These are phyloP conservation scores for Coremacera marginata DNA, from an alignment of 2,888 invertebrate species.

Conservation along the genomic window DNA sequence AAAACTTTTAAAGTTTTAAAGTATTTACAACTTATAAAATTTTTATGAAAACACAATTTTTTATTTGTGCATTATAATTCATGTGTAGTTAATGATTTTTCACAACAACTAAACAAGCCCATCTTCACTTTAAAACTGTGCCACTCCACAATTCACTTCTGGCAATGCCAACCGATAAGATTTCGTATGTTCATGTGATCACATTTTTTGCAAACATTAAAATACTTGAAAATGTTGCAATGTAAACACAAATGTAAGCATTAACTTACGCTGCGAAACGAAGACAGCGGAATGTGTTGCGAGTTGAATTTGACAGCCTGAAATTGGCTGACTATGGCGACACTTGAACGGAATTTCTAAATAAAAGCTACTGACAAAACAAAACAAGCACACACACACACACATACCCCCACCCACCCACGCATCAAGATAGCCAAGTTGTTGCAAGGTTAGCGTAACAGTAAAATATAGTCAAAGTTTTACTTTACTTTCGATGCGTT, in stretches of 20 bases:
- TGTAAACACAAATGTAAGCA: background rate
- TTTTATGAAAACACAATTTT: too few species aligned
- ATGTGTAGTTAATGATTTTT: too few species aligned
- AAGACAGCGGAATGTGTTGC: background rate
- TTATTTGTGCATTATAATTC: too few species aligned
- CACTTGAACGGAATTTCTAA: conserved; percentile 28
- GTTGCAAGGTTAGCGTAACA: background rate
- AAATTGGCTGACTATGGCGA: conserved; percentile 5
- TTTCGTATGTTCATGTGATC: background rate
- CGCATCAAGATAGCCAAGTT: background rate
- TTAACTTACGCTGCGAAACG: too few species aligned
- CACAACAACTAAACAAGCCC: too few species aligned
- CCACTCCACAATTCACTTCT: too few species aligned
- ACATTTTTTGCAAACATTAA: background rate
- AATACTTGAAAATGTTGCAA: background rate
- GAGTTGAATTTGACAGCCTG: conserved; percentile 11
- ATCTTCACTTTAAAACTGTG: too few species aligned
- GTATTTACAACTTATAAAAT: too few species aligned
- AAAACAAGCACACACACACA: background rate
- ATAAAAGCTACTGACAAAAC: background rate
- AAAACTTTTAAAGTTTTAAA: too few species aligned
- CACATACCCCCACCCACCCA: background rate
- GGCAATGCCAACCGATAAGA: too few species aligned
- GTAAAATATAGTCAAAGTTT: background rate
- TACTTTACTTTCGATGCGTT: background rate